Evolutionary conservation across 2,888 invertebrate species (phyloP), one percentile per base, ranked within the genome.

Genomic region (Oxytorus armatus): DNA sequence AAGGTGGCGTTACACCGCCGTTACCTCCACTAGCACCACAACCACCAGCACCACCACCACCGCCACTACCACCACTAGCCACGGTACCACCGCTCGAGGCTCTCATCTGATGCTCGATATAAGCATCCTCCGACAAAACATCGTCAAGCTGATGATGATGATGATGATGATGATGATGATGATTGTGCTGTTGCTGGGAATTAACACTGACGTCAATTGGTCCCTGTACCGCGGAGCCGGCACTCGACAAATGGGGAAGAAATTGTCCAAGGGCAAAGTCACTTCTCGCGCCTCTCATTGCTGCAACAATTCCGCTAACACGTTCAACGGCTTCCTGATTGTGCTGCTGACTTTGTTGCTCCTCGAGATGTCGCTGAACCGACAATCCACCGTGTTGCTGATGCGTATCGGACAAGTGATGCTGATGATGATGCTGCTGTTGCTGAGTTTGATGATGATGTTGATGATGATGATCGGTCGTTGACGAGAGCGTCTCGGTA

Each of bases 401-500:
- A 5, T 83, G 82, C 2, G 77, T 69, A 5, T 86, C 74, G 11
- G 66, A 74, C 29, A 84, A 80, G 5, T 85, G 79, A 25, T 83
- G 85, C 18, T 86, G 82, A 39, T 77, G 81, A 57, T 73, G 85
- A n/a, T 84, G 72, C 14, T 84, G 84, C 0, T 75, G 77, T 18
- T 86, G 84, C 25, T 81, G 79, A 49, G 81, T 85, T 18, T 85
- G 86, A 3, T 85, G 86, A 42, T 84, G 84, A 39, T 85, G 86
- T 21, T 87, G 86, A 36, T 86, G 86, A 3, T 87, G 87, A 68
- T 87, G 88, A 49, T 85, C 86, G 33, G 85, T 82, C 39, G 88
- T 81, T 65, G 90, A 84, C 49, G 91, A 89, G 87, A 92, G 90
- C 86, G 88, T 85, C 82, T 90, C 91, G 55, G 84, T 86, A 68